Percentiles rank a stretch among this genome's conserved stretches.
These are phyloP conservation scores for Ptychodera flava DNA, from an alignment of 35 echinoderm and acorn worm species.

Conservation along the genomic window DNA sequence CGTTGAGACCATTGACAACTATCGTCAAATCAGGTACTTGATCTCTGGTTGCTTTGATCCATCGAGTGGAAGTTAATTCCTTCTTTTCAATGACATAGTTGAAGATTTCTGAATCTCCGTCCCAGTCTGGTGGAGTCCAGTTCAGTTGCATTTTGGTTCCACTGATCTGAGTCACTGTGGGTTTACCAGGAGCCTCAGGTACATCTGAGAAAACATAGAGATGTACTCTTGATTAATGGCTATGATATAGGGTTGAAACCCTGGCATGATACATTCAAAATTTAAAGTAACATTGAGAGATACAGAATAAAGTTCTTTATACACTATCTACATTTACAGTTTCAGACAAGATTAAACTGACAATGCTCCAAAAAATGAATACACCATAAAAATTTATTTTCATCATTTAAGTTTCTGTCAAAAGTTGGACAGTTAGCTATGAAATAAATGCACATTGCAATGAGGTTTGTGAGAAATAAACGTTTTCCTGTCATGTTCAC, in stretches of 20 bases:
- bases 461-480: too few species aligned
- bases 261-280: neutral
- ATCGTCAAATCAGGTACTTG: neutral
- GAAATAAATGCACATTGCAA: too few species aligned
- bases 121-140: conserved; percentile 5
- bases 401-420: too few species aligned
- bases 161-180: conserved; percentile 28
- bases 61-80: neutral
- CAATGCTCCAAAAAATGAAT: too few species aligned
- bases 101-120: conserved; percentile 1
- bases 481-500: too few species aligned
- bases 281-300: neutral
- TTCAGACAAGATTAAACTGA: too few species aligned
- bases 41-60: conserved; percentile 1
- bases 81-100: conserved; percentile 16
- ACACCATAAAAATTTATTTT: too few species aligned
- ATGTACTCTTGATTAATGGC: neutral
- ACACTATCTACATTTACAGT: too few species aligned
- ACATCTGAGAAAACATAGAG: conserved; percentile 16
- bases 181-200: conserved; percentile 45
- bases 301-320: neutral
- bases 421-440: too few species aligned
- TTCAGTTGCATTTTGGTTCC: neutral
- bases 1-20: neutral
- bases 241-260: neutral